Evolutionary conservation across 2,888 invertebrate genomes (phyloP), one percentile per base, ranked within the genome.

Genomic region (Gryllus longicercus): DNA sequence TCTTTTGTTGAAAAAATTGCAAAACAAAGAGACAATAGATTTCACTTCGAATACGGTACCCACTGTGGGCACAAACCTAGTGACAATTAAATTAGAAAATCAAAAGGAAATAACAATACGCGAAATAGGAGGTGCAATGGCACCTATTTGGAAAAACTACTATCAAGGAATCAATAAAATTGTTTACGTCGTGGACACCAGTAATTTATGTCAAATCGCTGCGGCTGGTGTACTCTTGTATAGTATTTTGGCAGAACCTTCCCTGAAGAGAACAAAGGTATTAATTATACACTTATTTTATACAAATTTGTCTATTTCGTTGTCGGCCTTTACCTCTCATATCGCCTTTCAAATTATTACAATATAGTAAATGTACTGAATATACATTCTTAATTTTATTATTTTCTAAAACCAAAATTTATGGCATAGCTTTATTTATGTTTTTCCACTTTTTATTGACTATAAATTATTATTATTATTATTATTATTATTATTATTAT

Each of bases 121-220:
- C 79, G 96, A 96, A 87, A 89, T 95, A 50, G 95, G 96, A 0
- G 95, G 95, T 3, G 90, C 91, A 82, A 94, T 96, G 93, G 94
- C 94, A 79, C 93, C 94, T 5, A 88, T 95, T 79, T 96, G 95
- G 95, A 90, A 90, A 38, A 93, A 92, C 85, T 95, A 95, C 86
- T 93, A 93, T 83, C 90, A 90, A 76, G 91, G 91, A 82, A 86
- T 87, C 78, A 83, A 84, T 63, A 87, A 87, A 84, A 89, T 96
- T 1, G 91, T 95, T 82, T 95, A 93, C 84, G 95, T 95, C 1
- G 93, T 95, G 23, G 95, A 96, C 85, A 92, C 94, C 0, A 94
- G 95, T 16, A 95, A 95, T 88, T 88, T 95, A 75, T 95, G 95
- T 84, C 95, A 95, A 87, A 95, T 95, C 85, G 94, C 95, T 2